Evolutionary conservation across 2,113 vertebrate species (phyloP).

Genomic region (Dasypus novemcinctus): DNA sequence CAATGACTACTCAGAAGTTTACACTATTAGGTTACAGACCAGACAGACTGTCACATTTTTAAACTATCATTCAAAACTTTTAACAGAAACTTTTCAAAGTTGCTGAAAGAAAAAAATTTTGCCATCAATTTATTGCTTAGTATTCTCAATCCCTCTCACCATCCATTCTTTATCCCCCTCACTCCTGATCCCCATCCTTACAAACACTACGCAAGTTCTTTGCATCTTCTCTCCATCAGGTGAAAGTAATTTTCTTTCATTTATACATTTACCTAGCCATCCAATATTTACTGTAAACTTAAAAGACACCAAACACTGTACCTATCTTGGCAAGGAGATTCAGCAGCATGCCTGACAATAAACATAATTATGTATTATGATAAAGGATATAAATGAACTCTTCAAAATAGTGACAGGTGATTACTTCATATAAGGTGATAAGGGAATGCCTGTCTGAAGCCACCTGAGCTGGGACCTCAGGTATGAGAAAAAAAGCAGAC

Average conservation of each 20-base stretch:
- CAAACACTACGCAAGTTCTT: constrained; percentile 7
- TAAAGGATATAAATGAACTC: neutral
- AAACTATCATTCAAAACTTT: constrained; percentile 39
- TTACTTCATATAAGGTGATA: neutral
- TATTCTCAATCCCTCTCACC: neutral
- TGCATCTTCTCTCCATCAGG: neutral
- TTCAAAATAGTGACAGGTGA: constrained; percentile 21
- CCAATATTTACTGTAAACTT: constrained; percentile 11
- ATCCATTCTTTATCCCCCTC: neutral
- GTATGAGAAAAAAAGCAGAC: neutral
- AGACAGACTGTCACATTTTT: constrained; percentile 3
- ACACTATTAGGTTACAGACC: neutral
- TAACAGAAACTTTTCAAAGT: neutral
- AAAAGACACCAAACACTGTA: neutral
- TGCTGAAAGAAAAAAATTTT: constrained; percentile 41
- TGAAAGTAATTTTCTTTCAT: neutral
- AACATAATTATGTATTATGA: constrained; percentile 1
- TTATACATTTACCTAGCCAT: neutral
- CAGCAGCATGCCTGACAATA: neutral
- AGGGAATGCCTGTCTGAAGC: neutral
- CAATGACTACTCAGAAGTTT: neutral
- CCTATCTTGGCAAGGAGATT: neutral
- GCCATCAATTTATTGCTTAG: neutral
- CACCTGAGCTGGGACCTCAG: neutral
- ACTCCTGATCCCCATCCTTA: neutral